A percentile compares a stretch with the other conserved stretches of the same genome.
phyloP scores from a whole-genome alignment of 2,113 vertebrate genomes.

The Gadus macrocephalus region DNA sequence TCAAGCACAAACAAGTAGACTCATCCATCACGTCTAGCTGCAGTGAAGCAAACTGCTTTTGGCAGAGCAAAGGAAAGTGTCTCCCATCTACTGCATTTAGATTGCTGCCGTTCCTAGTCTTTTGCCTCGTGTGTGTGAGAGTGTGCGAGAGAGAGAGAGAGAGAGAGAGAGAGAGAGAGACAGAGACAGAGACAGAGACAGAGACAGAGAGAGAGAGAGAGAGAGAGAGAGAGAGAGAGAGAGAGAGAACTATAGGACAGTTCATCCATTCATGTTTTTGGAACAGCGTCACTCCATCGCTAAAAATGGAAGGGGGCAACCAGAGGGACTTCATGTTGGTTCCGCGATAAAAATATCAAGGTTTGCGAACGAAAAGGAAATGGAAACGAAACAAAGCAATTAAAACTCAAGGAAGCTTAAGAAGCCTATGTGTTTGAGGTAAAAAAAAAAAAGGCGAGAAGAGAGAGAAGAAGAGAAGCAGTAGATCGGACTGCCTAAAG shows the following conservation, averaged over 20 bases:
- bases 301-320: conserved; percentile 62
- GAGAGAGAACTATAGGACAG: neutral
- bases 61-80: too few species aligned
- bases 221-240: neutral
- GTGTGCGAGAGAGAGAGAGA: neutral
- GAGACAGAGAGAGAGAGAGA: too few species aligned
- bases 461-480: too few species aligned
- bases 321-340: conserved; percentile 32
- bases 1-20: too few species aligned
- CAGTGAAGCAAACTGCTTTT: too few species aligned
- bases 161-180: too few species aligned
- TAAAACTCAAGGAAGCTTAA: conserved; percentile 21
- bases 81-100: too few species aligned
- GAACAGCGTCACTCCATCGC: conserved; percentile 41
- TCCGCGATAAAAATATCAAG: conserved; percentile 45
- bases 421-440: neutral
- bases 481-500: too few species aligned
- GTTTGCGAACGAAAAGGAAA: conserved; percentile 35
- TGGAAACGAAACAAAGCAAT: conserved; percentile 26
- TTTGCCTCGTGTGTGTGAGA: too few species aligned
- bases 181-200: neutral
- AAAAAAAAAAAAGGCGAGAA: neutral
- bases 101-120: too few species aligned
- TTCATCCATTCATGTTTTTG: conserved; percentile 54
- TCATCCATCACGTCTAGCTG: too few species aligned